phyloP scores from a whole-genome alignment of 2,888 invertebrate species.

The Litoditis marina region DNA sequence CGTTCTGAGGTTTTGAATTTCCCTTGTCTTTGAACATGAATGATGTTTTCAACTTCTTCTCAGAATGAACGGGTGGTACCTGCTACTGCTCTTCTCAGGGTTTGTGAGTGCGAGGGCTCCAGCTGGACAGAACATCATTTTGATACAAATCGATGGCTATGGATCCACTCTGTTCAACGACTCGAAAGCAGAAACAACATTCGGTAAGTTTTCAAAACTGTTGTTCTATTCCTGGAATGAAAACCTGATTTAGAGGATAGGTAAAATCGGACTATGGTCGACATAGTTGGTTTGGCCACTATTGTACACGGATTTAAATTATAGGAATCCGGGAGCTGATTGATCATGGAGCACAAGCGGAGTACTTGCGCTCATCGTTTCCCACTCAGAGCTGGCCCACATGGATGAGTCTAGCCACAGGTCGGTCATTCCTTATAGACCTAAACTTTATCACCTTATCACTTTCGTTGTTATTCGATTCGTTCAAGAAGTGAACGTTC shows the following conservation, averaged over 20 bases:
- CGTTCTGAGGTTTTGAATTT: neutral
- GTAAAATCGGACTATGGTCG: too few species aligned
- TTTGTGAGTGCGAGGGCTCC: slow-evolving; percentile 23
- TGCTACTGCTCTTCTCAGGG: slow-evolving; percentile 12
- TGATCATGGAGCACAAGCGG: slow-evolving; percentile 52
- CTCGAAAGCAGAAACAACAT: slow-evolving; percentile 45
- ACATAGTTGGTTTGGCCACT: too few species aligned
- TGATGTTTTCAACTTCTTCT: neutral
- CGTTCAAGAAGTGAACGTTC: too few species aligned
- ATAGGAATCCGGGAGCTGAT: slow-evolving; percentile 32
- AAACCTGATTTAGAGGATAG: too few species aligned
- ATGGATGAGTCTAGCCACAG: slow-evolving; percentile 59
- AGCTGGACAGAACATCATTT: slow-evolving; percentile 57
- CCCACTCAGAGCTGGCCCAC: slow-evolving; percentile 60
- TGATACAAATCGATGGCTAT: slow-evolving; percentile 58
- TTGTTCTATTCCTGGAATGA: slow-evolving; percentile 4
- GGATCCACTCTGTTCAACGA: slow-evolving; percentile 54
- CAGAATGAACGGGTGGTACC: slow-evolving; percentile 13
- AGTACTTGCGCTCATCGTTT: slow-evolving; percentile 54
- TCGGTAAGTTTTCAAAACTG: slow-evolving; percentile 19
- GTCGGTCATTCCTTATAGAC: too few species aligned
- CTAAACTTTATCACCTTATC: too few species aligned
- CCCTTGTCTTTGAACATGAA: neutral
- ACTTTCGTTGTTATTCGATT: too few species aligned
- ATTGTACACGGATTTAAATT: neutral